These are phyloP conservation scores for Matsumyia berberina DNA, from an alignment of 2,888 invertebrate genomes.

Conservation along the genomic window DNA sequence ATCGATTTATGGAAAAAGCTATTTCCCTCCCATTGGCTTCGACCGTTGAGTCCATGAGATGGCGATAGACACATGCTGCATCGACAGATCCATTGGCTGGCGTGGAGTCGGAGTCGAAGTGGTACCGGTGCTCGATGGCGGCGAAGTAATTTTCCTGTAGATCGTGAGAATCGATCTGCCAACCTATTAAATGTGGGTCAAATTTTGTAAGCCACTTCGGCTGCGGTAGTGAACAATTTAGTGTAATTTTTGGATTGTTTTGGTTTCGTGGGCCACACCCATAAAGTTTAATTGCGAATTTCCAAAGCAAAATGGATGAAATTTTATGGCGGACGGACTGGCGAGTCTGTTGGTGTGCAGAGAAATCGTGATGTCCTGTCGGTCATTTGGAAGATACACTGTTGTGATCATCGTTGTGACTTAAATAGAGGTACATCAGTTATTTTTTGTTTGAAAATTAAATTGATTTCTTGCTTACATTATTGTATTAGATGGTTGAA, in stretches of 20 bases:
- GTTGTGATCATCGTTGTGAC: conserved; percentile 13
- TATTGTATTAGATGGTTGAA: too few species aligned
- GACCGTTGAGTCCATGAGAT: conserved; percentile 30
- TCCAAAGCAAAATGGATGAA: conserved; percentile 25
- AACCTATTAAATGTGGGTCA: conserved; percentile 76
- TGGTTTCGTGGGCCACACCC: conserved; percentile 64
- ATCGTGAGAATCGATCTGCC: conserved; percentile 77
- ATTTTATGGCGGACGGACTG: conserved; percentile 29
- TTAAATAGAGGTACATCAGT: background rate
- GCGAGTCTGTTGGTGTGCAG: background rate
- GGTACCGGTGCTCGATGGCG: conserved; percentile 27
- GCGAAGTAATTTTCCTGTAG: conserved; percentile 65
- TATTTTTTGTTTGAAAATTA: background rate
- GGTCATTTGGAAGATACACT: conserved; percentile 57
- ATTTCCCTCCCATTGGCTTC: conserved; percentile 72
- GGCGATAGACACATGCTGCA: conserved; percentile 69
- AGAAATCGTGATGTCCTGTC: conserved; percentile 64
- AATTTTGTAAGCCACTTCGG: conserved; percentile 64
- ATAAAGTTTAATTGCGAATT: conserved; percentile 72
- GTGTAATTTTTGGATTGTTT: conserved; percentile 60
- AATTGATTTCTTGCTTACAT: background rate
- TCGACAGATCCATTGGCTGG: conserved; percentile 61
- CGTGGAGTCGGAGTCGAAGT: conserved; percentile 11
- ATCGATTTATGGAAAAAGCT: conserved; percentile 73
- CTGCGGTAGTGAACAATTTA: conserved; percentile 58